Base-by-base conservation (phyloP, 2,888 invertebrate genomes). In the Megaustenia siamemsis region DNA sequence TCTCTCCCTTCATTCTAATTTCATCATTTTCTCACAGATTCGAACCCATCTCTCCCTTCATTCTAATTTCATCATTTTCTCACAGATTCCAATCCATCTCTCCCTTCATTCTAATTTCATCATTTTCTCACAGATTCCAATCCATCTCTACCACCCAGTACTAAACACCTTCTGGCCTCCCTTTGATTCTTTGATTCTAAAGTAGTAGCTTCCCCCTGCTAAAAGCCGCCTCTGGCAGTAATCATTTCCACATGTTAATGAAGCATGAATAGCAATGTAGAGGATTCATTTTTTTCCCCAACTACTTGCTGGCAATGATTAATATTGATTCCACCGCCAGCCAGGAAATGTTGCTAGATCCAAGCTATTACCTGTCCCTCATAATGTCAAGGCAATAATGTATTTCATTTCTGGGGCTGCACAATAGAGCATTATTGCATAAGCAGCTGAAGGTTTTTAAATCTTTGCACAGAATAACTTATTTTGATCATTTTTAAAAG, bases 251-350 rank as follows among this genome's bases (percentile, higher is more conserved):
- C 40, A 43, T 78, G 78, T 63, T 78, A 78, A 78, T 63, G 78
- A 78, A 43, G 66, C 63, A 43, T 66, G 78, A 78, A 78, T 66
- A 60, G 63, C 78, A 78, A 66, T 78, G 53, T 56, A 60, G 56
- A 45, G 78, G 63, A 60, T 24, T 28, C 32, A 32, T 73, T 28
- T 21, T 49, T 32, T n/a, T 32, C 5, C 49, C 49, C 78, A 56
- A n/a, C 32, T 35, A 66, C 78, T 63, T 63, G 78, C 78, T 63
- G 45, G 32, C 63, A 63, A 78, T 78, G 63, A 78, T 78, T 78
- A 78, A 78, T 78, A 78, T 78, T 78, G 78, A 78, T 78, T 78
- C 66, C 78, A 66, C 45, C 24, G 43, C 40, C 78, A 38, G 28
- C n/a, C 78, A 63, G 63, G 63, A 78, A 43, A 43, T 63, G 63